Percentiles rank a stretch among this genome's conserved stretches.
Conservation (phyloP, 2,113 vertebrate genomes). For the Salvelinus alpinus region DNA sequence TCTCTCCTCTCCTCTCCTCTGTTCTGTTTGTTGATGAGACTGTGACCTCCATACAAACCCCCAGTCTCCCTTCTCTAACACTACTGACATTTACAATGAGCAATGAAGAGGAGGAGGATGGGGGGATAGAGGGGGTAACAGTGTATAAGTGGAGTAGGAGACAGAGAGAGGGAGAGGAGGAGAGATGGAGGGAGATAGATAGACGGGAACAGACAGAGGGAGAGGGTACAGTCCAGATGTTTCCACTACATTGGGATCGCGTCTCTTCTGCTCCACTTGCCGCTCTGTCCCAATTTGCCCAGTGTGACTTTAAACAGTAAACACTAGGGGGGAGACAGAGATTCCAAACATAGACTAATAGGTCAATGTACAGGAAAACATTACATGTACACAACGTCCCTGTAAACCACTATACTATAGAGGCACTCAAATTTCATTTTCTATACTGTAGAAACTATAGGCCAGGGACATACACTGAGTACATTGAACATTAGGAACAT, state of each 20-base stretch:
- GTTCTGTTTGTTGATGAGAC: not conserved
- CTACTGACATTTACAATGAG: not conserved
- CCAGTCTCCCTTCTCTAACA: conserved; percentile 11
- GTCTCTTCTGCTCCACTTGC: conserved; percentile 67
- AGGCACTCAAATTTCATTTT: no score
- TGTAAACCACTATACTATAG: not conserved
- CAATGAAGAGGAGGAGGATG: conserved; percentile 4
- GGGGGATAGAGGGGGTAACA: not conserved
- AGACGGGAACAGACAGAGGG: no score
- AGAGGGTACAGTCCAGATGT: conserved; percentile 42
- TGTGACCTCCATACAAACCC: not conserved
- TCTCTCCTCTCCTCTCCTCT: not conserved
- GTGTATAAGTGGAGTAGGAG: conserved; percentile 30
- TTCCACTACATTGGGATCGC: conserved; percentile 49
- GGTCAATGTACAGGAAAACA: not conserved
- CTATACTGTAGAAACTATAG: no score
- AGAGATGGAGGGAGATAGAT: conserved; percentile 31
- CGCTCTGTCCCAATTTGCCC: conserved; percentile 71
- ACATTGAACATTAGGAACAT: no score
- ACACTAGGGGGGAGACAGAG: conserved; percentile 65
- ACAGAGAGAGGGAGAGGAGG: conserved; percentile 23
- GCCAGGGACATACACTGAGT: no score
- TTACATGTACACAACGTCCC: not conserved
- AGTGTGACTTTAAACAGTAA: conserved; percentile 71
- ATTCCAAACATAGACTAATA: not conserved